phyloP scores from a whole-genome alignment of 2,113 vertebrate genomes.

The Siphamia tubifer region DNA sequence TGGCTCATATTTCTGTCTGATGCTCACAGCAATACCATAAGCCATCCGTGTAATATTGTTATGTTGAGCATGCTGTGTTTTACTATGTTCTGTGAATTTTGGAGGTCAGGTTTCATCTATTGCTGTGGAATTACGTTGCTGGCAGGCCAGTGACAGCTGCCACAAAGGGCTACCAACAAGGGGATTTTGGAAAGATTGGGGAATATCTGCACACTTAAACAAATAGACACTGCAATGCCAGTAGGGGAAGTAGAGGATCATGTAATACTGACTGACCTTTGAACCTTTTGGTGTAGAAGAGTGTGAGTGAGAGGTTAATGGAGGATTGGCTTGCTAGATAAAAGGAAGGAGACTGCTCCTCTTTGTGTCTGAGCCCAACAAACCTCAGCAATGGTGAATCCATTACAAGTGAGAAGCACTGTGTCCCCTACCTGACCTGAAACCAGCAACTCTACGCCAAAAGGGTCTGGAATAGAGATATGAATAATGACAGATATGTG shows the following conservation, averaged over 20 bases:
- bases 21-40: slow-evolving; percentile 38
- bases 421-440: slow-evolving; percentile 72
- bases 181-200: slow-evolving; percentile 16
- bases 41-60: slow-evolving; percentile 53
- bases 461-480: slow-evolving; percentile 67
- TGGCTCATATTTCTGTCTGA: slow-evolving; percentile 42
- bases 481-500: slow-evolving; percentile 65
- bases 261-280: slow-evolving; percentile 56
- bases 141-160: slow-evolving; percentile 45
- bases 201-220: slow-evolving; percentile 28
- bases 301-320: slow-evolving; percentile 39
- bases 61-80: slow-evolving; percentile 31
- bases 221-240: slow-evolving; percentile 24
- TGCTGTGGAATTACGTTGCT: slow-evolving; percentile 11
- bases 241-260: slow-evolving; percentile 34
- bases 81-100: slow-evolving; percentile 20
- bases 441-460: slow-evolving; percentile 49
- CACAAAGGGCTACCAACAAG: slow-evolving; percentile 12
- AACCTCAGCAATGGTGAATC: slow-evolving; percentile 72
- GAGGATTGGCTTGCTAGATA: slow-evolving; percentile 48
- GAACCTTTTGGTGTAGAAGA: slow-evolving; percentile 37
- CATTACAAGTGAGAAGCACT: slow-evolving; percentile 65
- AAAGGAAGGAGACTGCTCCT: slow-evolving; percentile 49
- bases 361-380: slow-evolving; percentile 61
- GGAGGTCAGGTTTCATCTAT: slow-evolving; percentile 22